These are phyloP conservation scores for Fopius arisanus DNA, from an alignment of 1,140 invertebrate species.

Conservation along the genomic window DNA sequence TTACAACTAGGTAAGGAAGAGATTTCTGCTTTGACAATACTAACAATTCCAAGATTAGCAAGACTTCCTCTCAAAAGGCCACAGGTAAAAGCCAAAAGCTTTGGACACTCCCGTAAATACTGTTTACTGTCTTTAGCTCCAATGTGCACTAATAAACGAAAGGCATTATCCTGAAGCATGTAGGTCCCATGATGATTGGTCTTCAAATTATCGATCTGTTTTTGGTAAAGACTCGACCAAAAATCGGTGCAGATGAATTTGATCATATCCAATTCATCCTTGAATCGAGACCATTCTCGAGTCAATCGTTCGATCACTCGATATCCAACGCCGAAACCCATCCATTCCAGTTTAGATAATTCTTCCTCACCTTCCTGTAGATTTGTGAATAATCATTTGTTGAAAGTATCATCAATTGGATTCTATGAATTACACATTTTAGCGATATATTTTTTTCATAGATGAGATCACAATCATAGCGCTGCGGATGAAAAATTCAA, in stretches of 20 bases:
- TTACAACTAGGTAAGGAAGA: conserved; percentile 92
- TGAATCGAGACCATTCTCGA: conserved; percentile 91
- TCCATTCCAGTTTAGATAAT: conserved; percentile 87
- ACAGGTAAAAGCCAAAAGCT: conserved; percentile 92
- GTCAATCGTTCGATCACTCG: conserved; percentile 93
- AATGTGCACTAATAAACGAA: conserved; percentile 88
- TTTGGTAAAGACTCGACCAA: conserved; percentile 96
- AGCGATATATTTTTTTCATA: too few relatives aligned
- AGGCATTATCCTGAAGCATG: conserved; percentile 96
- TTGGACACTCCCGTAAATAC: conserved; percentile 89
- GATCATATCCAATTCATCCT: conserved; percentile 97
- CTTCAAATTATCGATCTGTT: conserved; percentile 97
- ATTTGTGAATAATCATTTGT: conserved; percentile 30
- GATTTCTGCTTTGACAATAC: conserved; percentile 94
- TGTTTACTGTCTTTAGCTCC: conserved; percentile 82
- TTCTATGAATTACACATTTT: too few relatives aligned
- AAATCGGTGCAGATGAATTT: conserved; percentile 99
- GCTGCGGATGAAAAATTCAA: too few relatives aligned
- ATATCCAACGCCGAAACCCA: conserved; percentile 92
- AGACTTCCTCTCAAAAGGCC: conserved; percentile 94
- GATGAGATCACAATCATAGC: too few relatives aligned
- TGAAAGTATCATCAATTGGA: too few relatives aligned
- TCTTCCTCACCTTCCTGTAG: conserved; percentile 74
- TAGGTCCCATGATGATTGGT: conserved; percentile 99
- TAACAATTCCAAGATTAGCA: conserved; percentile 92